Percentiles rank a stretch among this genome's conserved stretches.
phyloP scores from a whole-genome alignment of 2,113 vertebrate species.

The Vicugna pacos region DNA sequence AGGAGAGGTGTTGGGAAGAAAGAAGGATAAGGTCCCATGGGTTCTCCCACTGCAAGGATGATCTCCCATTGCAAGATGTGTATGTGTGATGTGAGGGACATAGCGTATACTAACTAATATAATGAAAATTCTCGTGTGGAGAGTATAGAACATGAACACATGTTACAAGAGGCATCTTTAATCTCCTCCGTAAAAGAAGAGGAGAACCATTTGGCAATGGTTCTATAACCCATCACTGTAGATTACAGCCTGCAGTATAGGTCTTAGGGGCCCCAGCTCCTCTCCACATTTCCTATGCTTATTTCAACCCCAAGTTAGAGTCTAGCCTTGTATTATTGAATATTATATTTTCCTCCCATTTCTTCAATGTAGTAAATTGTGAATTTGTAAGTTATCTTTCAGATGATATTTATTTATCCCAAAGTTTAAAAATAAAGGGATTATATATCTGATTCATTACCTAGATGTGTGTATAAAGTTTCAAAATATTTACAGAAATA shows the following conservation, averaged over 20 bases:
- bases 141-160: background rate
- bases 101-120: background rate
- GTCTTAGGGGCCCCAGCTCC: fast-evolving
- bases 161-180: fast-evolving
- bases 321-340: background rate
- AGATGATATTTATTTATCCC: background rate
- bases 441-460: background rate
- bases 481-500: background rate
- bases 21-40: fast-evolving
- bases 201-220: background rate
- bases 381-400: background rate
- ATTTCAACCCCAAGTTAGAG: background rate
- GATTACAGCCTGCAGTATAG: fast-evolving
- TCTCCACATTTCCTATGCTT: background rate
- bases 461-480: background rate
- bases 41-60: background rate
- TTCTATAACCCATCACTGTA: background rate
- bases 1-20: background rate
- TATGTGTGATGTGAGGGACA: background rate
- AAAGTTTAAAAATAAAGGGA: background rate
- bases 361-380: background rate
- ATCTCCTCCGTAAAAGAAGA: background rate
- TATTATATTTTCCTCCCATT: background rate
- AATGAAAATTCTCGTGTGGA: background rate
- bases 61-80: background rate